Evolutionary conservation across 2,888 invertebrate species (phyloP).

Genomic region (Gymnoscelis rufifasciata): DNA sequence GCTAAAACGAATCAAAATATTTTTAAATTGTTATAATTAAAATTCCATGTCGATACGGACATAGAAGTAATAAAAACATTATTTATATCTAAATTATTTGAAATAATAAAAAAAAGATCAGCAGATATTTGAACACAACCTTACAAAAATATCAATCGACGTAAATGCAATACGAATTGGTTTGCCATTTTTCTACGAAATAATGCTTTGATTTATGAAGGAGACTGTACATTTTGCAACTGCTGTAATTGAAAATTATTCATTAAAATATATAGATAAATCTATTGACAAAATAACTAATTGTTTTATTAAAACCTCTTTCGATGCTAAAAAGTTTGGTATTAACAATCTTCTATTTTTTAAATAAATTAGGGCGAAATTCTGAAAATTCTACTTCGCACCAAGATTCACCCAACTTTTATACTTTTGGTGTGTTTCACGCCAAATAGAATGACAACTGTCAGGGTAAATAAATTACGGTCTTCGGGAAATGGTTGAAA

Average conservation of each 20-base stretch:
- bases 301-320: constrained; percentile 38
- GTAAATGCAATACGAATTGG: constrained; percentile 57
- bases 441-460: constrained; percentile 6
- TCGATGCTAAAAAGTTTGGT: too few species aligned
- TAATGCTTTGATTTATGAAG: constrained; percentile 51
- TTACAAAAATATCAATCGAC: constrained; percentile 27
- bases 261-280: constrained; percentile 80
- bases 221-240: constrained; percentile 64
- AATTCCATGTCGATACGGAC: too few species aligned
- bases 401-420: background rate
- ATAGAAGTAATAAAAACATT: background rate
- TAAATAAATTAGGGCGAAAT: background rate
- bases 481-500: constrained; percentile 1
- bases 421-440: constrained; percentile 2
- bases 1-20: background rate
- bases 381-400: constrained; percentile 2
- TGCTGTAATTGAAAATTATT: constrained; percentile 76
- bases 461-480: constrained; percentile 5
- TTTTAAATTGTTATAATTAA: background rate
- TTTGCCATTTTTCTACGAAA: constrained; percentile 65
- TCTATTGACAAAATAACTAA: constrained; percentile 69
- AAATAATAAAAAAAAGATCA: background rate
- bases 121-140: constrained; percentile 10
- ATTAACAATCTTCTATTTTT: background rate
- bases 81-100: background rate